Evolutionary conservation across 2,113 vertebrate species (phyloP).

Genomic region (Phoxinus phoxinus): DNA sequence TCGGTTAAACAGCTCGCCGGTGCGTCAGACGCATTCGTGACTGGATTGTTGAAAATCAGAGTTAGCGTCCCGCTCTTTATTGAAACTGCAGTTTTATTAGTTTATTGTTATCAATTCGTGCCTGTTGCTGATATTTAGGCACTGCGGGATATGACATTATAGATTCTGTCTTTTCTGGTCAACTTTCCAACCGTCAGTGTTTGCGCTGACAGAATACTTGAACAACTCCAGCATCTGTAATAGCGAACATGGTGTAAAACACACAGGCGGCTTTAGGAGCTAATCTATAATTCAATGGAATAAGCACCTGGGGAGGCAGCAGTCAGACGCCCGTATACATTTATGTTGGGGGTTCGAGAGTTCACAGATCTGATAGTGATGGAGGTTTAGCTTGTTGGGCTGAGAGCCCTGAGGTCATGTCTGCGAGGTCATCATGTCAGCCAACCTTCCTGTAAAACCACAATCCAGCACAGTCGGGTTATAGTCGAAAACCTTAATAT

Average conservation of each 20-base stretch:
- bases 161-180: neutral
- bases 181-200: neutral
- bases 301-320: neutral
- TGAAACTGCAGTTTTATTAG: slow-evolving; percentile 28
- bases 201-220: neutral
- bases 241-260: neutral
- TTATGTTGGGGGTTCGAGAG: neutral
- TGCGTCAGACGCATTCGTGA: slow-evolving; percentile 45
- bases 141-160: neutral
- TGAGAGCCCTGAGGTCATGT: neutral
- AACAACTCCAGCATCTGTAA: neutral
- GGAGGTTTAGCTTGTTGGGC: neutral
- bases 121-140: slow-evolving; percentile 10
- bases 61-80: slow-evolving; percentile 11
- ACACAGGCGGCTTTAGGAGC: neutral
- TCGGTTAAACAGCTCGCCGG: slow-evolving; percentile 55
- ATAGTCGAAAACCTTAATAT: neutral
- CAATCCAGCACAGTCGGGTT: neutral
- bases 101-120: slow-evolving; percentile 23
- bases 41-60: slow-evolving; percentile 43
- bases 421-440: neutral
- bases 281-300: neutral
- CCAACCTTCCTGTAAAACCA: neutral
- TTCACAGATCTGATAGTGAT: neutral
- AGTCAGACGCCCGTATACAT: too few relatives aligned